phyloP scores from a whole-genome alignment of 2,888 invertebrate species.

The Alviniconcha strummeri region DNA sequence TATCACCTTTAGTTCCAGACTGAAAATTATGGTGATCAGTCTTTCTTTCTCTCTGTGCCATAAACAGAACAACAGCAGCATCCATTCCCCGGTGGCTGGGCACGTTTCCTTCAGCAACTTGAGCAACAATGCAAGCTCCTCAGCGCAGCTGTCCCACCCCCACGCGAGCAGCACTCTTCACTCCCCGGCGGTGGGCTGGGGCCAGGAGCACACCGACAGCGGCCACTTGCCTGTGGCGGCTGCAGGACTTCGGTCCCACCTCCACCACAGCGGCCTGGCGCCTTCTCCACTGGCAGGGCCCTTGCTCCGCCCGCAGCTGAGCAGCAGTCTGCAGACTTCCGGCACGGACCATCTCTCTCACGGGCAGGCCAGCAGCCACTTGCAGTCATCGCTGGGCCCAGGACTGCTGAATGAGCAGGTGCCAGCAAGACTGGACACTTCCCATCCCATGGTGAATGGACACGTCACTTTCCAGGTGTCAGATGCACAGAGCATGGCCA shows the following conservation, averaged over 20 bases:
- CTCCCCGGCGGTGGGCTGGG: too few species aligned
- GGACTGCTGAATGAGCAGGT: too few species aligned
- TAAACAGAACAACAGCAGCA: too few species aligned
- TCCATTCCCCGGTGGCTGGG: not conserved
- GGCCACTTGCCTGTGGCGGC: too few species aligned
- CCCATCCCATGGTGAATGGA: too few species aligned
- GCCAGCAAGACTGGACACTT: too few species aligned
- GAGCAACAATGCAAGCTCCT: not conserved
- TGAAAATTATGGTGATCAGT: too few species aligned
- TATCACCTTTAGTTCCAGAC: too few species aligned
- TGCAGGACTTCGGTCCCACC: not conserved
- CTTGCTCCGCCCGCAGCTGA: not conserved
- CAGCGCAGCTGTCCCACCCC: not conserved
- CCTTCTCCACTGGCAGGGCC: not conserved
- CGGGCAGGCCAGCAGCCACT: not conserved
- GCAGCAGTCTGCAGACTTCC: conserved; percentile 18
- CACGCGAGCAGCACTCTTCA: not conserved
- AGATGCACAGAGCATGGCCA: not conserved
- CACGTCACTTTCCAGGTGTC: not conserved
- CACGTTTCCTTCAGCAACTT: not conserved
- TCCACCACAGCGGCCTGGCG: conserved; percentile 11
- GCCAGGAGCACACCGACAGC: too few species aligned
- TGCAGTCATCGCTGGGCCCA: too few species aligned
- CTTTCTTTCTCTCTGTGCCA: too few species aligned
- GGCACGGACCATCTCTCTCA: not conserved